phyloP scores from a whole-genome alignment of 2,797 vertebrate species.

The Phaenicophaeus curvirostris region DNA sequence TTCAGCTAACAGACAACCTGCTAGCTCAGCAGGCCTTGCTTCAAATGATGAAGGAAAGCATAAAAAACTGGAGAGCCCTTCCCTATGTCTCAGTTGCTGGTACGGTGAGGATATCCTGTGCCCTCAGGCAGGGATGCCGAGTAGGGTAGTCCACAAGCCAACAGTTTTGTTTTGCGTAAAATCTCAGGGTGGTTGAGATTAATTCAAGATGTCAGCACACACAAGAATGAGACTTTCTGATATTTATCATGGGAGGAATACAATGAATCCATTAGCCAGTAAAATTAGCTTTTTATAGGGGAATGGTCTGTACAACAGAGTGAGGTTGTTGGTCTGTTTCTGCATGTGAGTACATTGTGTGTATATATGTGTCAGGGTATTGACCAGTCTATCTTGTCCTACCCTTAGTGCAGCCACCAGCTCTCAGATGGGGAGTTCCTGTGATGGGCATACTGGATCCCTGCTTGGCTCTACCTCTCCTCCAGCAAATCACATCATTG shows the following conservation, averaged over 20 bases:
- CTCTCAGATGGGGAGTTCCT: background rate
- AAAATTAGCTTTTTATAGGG: background rate
- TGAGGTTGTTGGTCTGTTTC: background rate
- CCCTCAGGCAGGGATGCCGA: background rate
- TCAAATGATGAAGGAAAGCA: background rate
- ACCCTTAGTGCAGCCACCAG: accelerated
- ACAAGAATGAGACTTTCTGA: background rate
- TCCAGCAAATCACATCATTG: background rate
- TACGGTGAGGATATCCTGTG: background rate
- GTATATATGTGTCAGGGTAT: background rate
- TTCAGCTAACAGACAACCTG: background rate
- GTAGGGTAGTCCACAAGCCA: background rate
- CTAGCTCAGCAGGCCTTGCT: background rate
- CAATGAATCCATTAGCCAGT: background rate
- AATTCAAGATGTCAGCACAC: background rate
- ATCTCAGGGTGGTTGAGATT: background rate
- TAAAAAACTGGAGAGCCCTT: background rate
- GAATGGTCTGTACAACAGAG: background rate
- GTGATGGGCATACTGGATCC: background rate
- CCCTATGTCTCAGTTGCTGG: background rate
- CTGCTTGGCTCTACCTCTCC: background rate
- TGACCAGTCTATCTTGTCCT: accelerated
- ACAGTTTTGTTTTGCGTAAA: background rate
- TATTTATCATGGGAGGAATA: background rate
- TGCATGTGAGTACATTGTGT: background rate